These are phyloP conservation scores for Siniperca knerii DNA, from an alignment of 2,113 vertebrate species.

Conservation along the genomic window DNA sequence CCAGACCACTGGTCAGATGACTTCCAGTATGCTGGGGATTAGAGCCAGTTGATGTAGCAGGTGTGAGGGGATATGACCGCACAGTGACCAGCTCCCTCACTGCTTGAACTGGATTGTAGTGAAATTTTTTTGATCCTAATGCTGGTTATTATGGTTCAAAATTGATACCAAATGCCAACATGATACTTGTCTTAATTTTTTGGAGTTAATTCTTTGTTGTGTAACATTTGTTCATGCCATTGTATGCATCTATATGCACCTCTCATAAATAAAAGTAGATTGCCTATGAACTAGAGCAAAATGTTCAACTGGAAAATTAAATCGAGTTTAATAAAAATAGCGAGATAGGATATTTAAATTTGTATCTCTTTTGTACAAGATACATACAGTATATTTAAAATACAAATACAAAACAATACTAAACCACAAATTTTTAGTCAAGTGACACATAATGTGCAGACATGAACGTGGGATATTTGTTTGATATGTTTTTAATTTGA, in stretches of 20 bases:
- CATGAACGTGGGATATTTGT: neutral
- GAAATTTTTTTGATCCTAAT: neutral
- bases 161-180: neutral
- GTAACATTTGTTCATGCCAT: neutral
- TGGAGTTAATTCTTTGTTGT: neutral
- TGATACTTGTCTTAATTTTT: neutral
- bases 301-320: neutral
- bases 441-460: neutral
- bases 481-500: neutral
- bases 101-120: neutral
- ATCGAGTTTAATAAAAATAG: neutral
- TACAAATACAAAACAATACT: too few relatives aligned
- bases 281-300: neutral
- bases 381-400: neutral
- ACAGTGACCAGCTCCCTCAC: constrained; percentile 43
- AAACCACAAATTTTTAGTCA: neutral
- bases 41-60: constrained; percentile 80
- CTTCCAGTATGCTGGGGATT: constrained; percentile 84
- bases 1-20: constrained; percentile 81
- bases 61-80: constrained; percentile 70
- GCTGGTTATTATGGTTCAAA: neutral
- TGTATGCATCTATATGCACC: neutral
- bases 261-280: neutral
- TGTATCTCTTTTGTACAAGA: neutral
- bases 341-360: neutral